A percentile compares a stretch with the other conserved stretches of the same genome.
phyloP scores from a whole-genome alignment of 2,113 vertebrate species.

The Pipa parva region DNA sequence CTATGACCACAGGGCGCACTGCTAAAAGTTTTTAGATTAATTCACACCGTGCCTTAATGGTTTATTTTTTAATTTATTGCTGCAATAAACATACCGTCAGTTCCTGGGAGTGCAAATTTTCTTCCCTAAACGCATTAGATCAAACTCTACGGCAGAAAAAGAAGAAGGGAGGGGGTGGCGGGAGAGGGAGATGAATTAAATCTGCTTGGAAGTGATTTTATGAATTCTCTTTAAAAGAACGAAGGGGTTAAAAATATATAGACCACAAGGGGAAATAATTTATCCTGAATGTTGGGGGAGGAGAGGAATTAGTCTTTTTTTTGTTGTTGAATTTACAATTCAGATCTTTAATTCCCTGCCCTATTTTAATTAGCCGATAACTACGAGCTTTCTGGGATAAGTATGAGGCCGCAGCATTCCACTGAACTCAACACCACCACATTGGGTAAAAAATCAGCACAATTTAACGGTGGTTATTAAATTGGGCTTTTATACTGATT shows the following conservation, averaged over 20 bases:
- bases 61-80: constrained; percentile 1
- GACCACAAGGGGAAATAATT: too few species aligned
- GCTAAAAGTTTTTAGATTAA: not conserved
- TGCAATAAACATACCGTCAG: not conserved
- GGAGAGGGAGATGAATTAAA: not conserved
- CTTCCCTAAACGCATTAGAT: not conserved
- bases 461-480: too few species aligned
- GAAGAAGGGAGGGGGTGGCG: too few species aligned
- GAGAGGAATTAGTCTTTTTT: too few species aligned
- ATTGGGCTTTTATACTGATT: too few species aligned
- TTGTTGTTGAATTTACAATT: not conserved
- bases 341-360: not conserved
- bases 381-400: not conserved
- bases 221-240: too few species aligned
- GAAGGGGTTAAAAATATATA: too few species aligned
- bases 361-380: not conserved
- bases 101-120: not conserved
- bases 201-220: not conserved
- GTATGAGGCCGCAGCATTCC: too few species aligned
- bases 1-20: not conserved
- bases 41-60: not conserved
- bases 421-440: too few species aligned
- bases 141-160: not conserved
- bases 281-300: too few species aligned
- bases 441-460: too few species aligned